phyloP scores from a whole-genome alignment of 2,888 invertebrate genomes.

The Oasisia sp. region DNA sequence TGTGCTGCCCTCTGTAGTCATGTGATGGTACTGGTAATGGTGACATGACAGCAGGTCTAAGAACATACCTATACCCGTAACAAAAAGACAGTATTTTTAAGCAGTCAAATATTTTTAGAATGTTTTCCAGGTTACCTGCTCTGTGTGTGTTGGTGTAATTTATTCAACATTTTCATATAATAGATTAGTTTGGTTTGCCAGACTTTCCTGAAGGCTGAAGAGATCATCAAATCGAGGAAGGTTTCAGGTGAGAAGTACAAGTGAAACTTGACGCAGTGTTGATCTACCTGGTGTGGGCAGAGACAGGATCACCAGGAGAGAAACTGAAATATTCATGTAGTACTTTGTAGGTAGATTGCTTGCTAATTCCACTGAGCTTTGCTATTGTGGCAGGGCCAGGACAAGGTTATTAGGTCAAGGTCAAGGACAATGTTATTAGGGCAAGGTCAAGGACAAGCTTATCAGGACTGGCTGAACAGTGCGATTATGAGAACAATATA shows the following conservation, averaged over 20 bases:
- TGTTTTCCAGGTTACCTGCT: neutral
- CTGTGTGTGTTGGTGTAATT: neutral
- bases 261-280: neutral
- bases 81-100: neutral
- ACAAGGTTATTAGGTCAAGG: neutral
- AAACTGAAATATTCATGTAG: neutral
- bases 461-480: neutral
- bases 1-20: no score
- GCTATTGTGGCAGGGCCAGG: neutral
- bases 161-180: neutral
- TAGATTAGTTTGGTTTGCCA: neutral
- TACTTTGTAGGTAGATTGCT: neutral
- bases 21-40: no score
- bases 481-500: neutral
- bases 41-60: no score
- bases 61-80: neutral
- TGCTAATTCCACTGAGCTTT: neutral
- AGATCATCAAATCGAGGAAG: neutral
- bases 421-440: neutral
- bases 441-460: neutral
- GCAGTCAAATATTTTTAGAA: neutral
- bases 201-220: neutral
- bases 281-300: neutral
- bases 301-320: neutral
- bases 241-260: neutral